Conservation (phyloP, 2,113 vertebrate genomes). For the Dendrocopos noguchii region DNA sequence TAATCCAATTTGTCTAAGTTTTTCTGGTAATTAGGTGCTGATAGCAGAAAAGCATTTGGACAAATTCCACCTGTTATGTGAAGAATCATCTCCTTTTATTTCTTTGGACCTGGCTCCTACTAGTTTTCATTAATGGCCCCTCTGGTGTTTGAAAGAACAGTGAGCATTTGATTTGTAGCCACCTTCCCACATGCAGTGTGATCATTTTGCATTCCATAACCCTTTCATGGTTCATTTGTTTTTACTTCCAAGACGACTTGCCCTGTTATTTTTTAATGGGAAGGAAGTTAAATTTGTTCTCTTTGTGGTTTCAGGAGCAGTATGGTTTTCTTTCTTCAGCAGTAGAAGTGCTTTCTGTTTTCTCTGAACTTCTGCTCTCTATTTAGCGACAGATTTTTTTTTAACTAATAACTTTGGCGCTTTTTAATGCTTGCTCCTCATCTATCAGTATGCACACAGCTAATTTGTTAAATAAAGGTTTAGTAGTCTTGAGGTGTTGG, state of each 20-base stretch:
- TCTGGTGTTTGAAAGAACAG: neutral
- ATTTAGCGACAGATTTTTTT: neutral
- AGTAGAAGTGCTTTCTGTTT: neutral
- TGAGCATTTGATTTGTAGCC: neutral
- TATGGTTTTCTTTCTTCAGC: neutral
- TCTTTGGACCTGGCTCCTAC: neutral
- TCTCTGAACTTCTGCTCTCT: neutral
- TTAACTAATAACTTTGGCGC: neutral
- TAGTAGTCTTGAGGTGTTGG: no score
- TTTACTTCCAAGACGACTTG: neutral
- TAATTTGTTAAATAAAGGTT: neutral
- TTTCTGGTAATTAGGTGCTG: conserved; percentile 31
- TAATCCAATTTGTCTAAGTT: conserved; percentile 16
- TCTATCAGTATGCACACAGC: neutral
- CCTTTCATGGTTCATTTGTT: neutral
- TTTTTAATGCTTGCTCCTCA: neutral
- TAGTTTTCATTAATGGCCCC: neutral
- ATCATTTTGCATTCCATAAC: neutral
- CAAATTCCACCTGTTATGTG: conserved; percentile 22
- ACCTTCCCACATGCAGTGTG: neutral
- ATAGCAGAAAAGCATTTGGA: conserved; percentile 16
- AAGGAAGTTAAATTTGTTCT: neutral
- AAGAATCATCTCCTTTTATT: conserved; percentile 12
- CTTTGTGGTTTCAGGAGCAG: neutral
- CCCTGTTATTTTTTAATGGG: neutral